Evolutionary conservation across 2,113 vertebrate species (phyloP), one percentile per base, ranked within the genome.

Genomic region (Orycteropus afer): DNA sequence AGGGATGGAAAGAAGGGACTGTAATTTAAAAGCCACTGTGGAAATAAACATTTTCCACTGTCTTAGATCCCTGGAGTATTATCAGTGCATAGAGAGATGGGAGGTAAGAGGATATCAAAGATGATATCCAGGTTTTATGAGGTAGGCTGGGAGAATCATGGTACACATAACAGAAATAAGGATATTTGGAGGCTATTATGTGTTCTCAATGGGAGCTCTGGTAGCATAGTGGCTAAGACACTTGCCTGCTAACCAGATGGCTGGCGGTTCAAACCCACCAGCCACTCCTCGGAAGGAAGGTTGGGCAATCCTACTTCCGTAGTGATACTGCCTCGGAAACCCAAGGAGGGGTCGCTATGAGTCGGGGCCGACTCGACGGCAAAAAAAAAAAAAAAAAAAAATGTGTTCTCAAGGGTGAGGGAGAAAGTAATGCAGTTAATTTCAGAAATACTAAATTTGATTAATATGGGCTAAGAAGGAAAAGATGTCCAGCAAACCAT

Each of bases 381-480:
- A n/a, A n/a, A n/a, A n/a, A n/a, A n/a, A n/a, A n/a, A n/a, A n/a
- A n/a, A n/a, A n/a, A n/a, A n/a, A n/a, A n/a, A n/a, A n/a, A n/a
- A n/a, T 53, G 34, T 37, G 65, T 37, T 15, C 34, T 69, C n/a
- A 37, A 67, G 8, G 25, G 12, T 86, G 63, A 90, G 42, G 20
- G 32, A 76, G 77, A 57, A 89, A 55, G 86, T 10, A 53, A 67
- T 34, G 18, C 11, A 40, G 34, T 71, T 86, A 42, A 49, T 83
- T 88, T 61, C 63, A 42, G 77, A 94, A 92, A 82, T 42, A 65
- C 10, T 55, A 61, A 55, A 90, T 80, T 63, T 57, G 84, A 80
- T 22, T 45, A 20, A 25, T 45, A 1, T 18, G 34, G n/a, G 40
- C 74, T 65, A 89, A 83, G 87, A 12, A 95, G 63, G 14, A 89